Base-by-base conservation (phyloP, 2,888 invertebrate genomes). In the Melangyna quadrimaculata region DNA sequence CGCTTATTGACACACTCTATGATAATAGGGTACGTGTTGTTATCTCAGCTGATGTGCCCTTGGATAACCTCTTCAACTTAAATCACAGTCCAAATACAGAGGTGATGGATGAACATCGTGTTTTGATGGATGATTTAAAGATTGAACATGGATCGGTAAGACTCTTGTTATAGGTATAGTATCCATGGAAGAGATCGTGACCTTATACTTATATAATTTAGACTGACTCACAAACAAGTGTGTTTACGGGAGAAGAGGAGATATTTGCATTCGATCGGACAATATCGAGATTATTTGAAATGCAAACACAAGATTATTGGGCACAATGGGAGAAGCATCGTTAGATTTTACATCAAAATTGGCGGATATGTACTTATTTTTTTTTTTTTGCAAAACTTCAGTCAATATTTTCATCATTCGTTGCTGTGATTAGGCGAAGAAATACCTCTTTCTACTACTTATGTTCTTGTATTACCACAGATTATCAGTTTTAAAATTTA, bases 161-260 rank as follows among this genome's bases (percentile, higher is more conserved):
- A 48, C 6, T 14, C 2, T 27, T 19, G 7, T 1, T 27, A 1
- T n/a, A 12, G 2, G 1, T 1, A 9, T 5, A 8, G 10, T n/a
- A 35, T 22, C 12, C 3, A n/a, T n/a, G n/a, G 5, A 40, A 24
- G 1, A 14, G 2, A 7, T 57, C 8, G 14, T 35, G 12, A 22
- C 35, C 3, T 40, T 29, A 6, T 19, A 32, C 9, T 51, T 1
- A 9, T 43, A 27, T 32, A n/a, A 72, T 81, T 67, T n/a, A 96
- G 96, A 95, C 95, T 73, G 94, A 95, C 89, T 95, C 96, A 22
- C 94, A 94, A 87, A 96, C 98, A 4, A 98, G 96, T 89, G 96
- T 99, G 88, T 99, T 99, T 90, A 98, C 98, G 0, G 99, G 99
- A 0, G 98, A 98, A 91, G 99, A 99, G 92, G 99, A 99, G 93